Evolutionary conservation across 1,140 invertebrate species (phyloP), one percentile per base, ranked within the genome.

Genomic region (Drosophila ironensis): DNA sequence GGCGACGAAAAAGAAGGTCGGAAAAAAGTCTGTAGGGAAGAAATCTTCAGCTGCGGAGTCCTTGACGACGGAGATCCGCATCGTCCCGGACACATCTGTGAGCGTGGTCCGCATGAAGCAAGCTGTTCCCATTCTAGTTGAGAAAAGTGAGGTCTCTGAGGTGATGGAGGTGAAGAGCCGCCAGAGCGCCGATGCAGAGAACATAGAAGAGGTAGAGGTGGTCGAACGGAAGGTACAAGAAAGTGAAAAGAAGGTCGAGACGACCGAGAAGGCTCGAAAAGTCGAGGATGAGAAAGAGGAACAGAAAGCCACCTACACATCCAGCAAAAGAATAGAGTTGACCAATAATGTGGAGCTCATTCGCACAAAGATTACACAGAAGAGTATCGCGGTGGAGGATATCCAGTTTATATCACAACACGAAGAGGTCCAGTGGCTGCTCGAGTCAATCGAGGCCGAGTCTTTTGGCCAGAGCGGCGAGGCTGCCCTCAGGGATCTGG

Each of bases 391-490:
- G 6, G 70, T 80, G 9, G 84, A 89, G 66, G 89, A 90, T 46
- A 72, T 90, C 7, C 28, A 78, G 19, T 68, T 71, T 12, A 69
- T 90, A 25, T 78, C 75, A 20, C 69, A 77, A 7, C 82, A 88
- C 35, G 92, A 93, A 30, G 95, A 96, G 90, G 93, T 96, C 12
- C 93, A 94, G 69, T 93, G 95, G 89, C 91, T 95, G 17, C 91
- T 96, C 59, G 93, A 96, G 74, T 91, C 93, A 1, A 92, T 96
- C 4, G 93, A 94, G 63, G 94, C 93, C 0, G 94, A 93, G 72
- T 94, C 96, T 74, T 96, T 97, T 90, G 95, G 95, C 0, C 93
- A 93, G 8, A 88, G 68, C n/a, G 95, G 95, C 11, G 94, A 96
- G 90, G 92, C 92, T 17, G 95, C 95, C 1, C 90, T 97, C 37